Evolutionary conservation across 2,888 invertebrate species (phyloP).

Genomic region (Omphaloscelis lunosa): DNA sequence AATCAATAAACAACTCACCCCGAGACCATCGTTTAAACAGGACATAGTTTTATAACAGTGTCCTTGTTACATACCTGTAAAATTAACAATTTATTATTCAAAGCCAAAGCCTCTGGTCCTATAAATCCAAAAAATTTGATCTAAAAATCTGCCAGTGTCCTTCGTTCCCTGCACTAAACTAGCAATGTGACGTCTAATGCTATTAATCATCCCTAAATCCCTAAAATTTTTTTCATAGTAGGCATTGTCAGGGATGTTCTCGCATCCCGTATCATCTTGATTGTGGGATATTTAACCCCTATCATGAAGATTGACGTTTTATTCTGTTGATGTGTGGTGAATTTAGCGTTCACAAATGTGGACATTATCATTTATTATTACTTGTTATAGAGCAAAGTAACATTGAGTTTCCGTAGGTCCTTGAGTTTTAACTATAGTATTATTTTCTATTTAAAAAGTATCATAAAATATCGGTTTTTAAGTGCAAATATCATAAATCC

Average conservation of each 20-base stretch:
- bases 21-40: neutral
- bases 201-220: slow-evolving; percentile 45
- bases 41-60: neutral
- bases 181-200: slow-evolving; percentile 17
- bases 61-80: neutral
- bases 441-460: neutral
- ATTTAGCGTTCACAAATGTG: slow-evolving; percentile 44
- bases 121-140: neutral
- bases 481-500: too few species aligned
- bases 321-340: slow-evolving; percentile 62
- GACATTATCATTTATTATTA: slow-evolving; percentile 43
- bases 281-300: slow-evolving; percentile 65
- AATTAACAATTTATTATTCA: neutral
- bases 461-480: too few species aligned
- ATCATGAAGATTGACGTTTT: slow-evolving; percentile 85
- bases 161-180: neutral
- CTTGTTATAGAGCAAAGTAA: slow-evolving; percentile 19
- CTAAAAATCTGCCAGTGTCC: neutral
- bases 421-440: neutral
- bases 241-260: slow-evolving; percentile 53
- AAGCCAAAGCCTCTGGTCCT: neutral
- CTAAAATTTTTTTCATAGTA: slow-evolving; percentile 32
- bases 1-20: neutral
- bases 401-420: neutral
- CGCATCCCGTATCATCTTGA: slow-evolving; percentile 85